A percentile compares a stretch with the other conserved stretches of the same genome.
phyloP scores from a whole-genome alignment of 2,797 vertebrate genomes.

The Channa striata region DNA sequence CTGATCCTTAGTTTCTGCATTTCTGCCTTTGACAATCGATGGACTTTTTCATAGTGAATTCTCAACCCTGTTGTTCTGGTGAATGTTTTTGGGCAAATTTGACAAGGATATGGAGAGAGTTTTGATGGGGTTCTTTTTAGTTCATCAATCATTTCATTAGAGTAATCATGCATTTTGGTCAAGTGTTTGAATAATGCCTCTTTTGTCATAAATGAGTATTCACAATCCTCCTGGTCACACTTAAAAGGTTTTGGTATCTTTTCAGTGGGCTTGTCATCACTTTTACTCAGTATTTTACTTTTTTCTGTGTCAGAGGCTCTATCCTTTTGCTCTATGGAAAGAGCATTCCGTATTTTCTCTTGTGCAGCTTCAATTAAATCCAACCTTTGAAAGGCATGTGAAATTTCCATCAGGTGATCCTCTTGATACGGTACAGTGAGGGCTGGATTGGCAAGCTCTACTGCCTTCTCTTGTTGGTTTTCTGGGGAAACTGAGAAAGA shows the following conservation, averaged over 20 bases:
- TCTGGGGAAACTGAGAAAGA: constrained; percentile 54
- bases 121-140: constrained; percentile 96
- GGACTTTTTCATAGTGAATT: constrained; percentile 97
- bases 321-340: constrained; percentile 72
- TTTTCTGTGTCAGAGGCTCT: constrained; percentile 69
- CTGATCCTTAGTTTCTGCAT: constrained; percentile 93
- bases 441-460: constrained; percentile 52
- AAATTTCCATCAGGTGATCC: constrained; percentile 91
- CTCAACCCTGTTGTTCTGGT: constrained; percentile 98
- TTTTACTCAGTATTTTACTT: constrained; percentile 77
- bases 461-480: constrained; percentile 68
- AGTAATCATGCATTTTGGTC: constrained; percentile 92
- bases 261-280: constrained; percentile 83
- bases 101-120: constrained; percentile 95
- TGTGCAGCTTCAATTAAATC: constrained; percentile 88
- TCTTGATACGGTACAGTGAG: constrained; percentile 84
- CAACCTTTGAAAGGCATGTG: constrained; percentile 91
- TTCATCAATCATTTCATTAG: constrained; percentile 93
- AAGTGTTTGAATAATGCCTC: constrained; percentile 98
- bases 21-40: constrained; percentile 93
- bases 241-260: constrained; percentile 94
- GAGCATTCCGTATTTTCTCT: constrained; percentile 71
- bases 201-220: constrained; percentile 98
- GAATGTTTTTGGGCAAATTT: constrained; percentile 97
- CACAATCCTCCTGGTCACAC: constrained; percentile 92